Evolutionary conservation across 1,140 invertebrate species (phyloP).

Genomic region (Caligus rogercresseyi): DNA sequence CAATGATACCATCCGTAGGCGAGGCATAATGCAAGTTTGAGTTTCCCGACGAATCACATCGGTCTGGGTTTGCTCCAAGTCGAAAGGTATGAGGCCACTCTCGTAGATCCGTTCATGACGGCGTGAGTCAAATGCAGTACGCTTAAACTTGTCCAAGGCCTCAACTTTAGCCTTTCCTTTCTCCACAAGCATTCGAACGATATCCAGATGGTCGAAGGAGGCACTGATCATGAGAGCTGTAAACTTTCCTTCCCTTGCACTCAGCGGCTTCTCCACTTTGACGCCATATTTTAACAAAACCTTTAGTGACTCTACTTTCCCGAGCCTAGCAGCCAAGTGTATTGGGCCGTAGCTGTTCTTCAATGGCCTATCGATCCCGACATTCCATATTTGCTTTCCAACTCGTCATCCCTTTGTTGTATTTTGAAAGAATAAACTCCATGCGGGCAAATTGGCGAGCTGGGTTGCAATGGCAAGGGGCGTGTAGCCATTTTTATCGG

Average conservation of each 20-base stretch:
- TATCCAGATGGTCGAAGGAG: slow-evolving; percentile 23
- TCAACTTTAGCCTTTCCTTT: slow-evolving; percentile 24
- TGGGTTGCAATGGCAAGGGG: slow-evolving; percentile 32
- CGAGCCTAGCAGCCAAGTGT: slow-evolving; percentile 32
- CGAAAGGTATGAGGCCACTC: slow-evolving; percentile 35
- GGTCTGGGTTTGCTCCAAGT: slow-evolving; percentile 32
- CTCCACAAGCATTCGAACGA: slow-evolving; percentile 24
- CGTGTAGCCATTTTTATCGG: slow-evolving; percentile 30
- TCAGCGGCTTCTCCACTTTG: slow-evolving; percentile 24
- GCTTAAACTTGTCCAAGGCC: slow-evolving; percentile 31
- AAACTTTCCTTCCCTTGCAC: slow-evolving; percentile 27
- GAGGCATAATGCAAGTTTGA: slow-evolving; percentile 36
- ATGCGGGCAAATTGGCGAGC: neutral
- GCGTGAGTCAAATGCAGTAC: slow-evolving; percentile 36
- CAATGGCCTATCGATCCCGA: slow-evolving; percentile 26
- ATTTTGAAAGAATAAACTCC: neutral
- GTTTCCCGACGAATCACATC: slow-evolving; percentile 35
- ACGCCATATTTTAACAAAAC: slow-evolving; percentile 31
- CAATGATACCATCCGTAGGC: slow-evolving; percentile 39
- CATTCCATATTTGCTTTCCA: slow-evolving; percentile 12
- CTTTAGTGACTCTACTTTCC: slow-evolving; percentile 31
- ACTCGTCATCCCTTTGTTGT: neutral
- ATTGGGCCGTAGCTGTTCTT: slow-evolving; percentile 33
- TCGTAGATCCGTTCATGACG: slow-evolving; percentile 35
- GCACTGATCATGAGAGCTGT: slow-evolving; percentile 24